Evolutionary conservation across 2,797 vertebrate species (phyloP).

Genomic region (Hippoglossus hippoglossus): DNA sequence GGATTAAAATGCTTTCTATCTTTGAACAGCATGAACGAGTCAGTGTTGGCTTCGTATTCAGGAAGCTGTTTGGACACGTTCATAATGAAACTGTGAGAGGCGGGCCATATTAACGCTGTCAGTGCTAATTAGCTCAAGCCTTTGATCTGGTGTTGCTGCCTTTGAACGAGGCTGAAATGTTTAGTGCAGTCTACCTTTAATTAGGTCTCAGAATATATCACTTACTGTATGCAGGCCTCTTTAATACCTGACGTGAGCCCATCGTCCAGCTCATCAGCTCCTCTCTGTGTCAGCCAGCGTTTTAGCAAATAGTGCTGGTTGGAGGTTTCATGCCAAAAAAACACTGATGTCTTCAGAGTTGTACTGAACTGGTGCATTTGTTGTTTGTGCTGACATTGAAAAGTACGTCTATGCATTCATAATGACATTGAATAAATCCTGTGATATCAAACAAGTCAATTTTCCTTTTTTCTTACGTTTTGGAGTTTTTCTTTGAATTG

Average conservation of each 20-base stretch:
- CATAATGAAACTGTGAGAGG: constrained; percentile 44
- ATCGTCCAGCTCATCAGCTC: constrained; percentile 19
- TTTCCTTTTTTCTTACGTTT: background rate
- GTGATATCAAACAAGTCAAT: constrained; percentile 36
- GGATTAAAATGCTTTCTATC: constrained; percentile 34
- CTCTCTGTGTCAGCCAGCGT: background rate
- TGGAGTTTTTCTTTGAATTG: constrained; percentile 1
- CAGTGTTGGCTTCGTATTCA: constrained; percentile 18
- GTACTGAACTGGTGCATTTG: constrained; percentile 8
- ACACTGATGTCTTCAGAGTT: constrained; percentile 25
- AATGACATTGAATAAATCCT: constrained; percentile 64
- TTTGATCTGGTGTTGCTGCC: constrained; percentile 56
- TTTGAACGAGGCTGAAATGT: constrained; percentile 34
- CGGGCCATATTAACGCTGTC: constrained; percentile 24
- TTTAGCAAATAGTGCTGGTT: constrained; percentile 9
- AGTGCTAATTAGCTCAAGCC: constrained; percentile 53
- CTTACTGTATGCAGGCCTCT: constrained; percentile 19
- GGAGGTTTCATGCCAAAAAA: constrained; percentile 51
- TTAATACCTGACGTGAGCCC: constrained; percentile 9
- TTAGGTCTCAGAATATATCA: constrained; percentile 38
- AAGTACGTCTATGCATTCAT: constrained; percentile 58
- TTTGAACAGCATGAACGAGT: constrained; percentile 39
- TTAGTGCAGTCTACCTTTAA: constrained; percentile 52
- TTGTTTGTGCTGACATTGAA: constrained; percentile 44
- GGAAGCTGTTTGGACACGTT: constrained; percentile 52